Evolutionary conservation across 2,888 invertebrate genomes (phyloP).

Genomic region (Thecocarcelia acutangulata): DNA sequence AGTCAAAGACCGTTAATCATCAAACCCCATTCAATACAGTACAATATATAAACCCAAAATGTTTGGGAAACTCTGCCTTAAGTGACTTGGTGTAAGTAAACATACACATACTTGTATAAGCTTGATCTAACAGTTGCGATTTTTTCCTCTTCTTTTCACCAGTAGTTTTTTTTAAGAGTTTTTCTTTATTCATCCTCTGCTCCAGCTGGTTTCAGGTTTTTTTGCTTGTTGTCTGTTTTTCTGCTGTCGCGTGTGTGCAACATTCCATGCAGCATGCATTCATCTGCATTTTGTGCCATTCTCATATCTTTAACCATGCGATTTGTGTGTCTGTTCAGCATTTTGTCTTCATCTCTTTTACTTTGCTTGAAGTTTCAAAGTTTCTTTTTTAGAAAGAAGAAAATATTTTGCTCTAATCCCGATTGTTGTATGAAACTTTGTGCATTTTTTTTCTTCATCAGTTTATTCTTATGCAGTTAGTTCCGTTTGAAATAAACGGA

Average conservation of each 20-base stretch:
- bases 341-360: slow-evolving; percentile 32
- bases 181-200: slow-evolving; percentile 32
- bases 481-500: slow-evolving; percentile 80
- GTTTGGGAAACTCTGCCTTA: slow-evolving; percentile 35
- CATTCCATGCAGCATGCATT: slow-evolving; percentile 69
- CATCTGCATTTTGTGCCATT: slow-evolving; percentile 67
- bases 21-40: no score
- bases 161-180: slow-evolving; percentile 34
- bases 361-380: slow-evolving; percentile 4
- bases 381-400: slow-evolving; percentile 38
- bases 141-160: slow-evolving; percentile 27
- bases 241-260: slow-evolving; percentile 65
- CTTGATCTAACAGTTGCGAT: slow-evolving; percentile 50
- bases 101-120: neutral
- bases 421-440: slow-evolving; percentile 56
- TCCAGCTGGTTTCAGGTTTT: slow-evolving; percentile 40
- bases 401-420: slow-evolving; percentile 64
- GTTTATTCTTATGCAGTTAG: slow-evolving; percentile 73
- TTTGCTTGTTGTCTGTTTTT: slow-evolving; percentile 11
- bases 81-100: slow-evolving; percentile 7
- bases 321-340: slow-evolving; percentile 26
- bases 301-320: slow-evolving; percentile 42
- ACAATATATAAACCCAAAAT: no score
- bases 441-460: slow-evolving; percentile 26
- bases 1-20: no score